Evolutionary conservation across 2,113 vertebrate species (phyloP).

Genomic region (Hemichromis elongatus): DNA sequence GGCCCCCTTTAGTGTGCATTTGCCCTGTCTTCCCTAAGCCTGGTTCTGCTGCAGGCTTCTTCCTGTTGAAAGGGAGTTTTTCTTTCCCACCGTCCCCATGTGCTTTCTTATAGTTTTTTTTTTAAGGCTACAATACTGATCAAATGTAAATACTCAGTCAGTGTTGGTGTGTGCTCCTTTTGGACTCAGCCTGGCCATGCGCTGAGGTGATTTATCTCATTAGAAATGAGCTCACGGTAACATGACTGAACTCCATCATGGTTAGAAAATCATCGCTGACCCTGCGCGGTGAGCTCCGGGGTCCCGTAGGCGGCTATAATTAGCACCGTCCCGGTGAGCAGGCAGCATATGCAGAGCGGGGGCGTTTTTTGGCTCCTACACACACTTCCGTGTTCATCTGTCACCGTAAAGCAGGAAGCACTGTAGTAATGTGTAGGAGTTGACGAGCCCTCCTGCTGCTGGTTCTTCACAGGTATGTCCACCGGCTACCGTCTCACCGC

Average conservation of each 20-base stretch:
- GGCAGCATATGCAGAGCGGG: background rate
- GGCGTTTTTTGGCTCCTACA: background rate
- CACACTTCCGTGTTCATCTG: conserved; percentile 56
- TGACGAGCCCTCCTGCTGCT: background rate
- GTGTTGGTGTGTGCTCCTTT: background rate
- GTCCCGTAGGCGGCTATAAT: background rate
- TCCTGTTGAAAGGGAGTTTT: accelerated
- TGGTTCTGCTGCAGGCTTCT: background rate
- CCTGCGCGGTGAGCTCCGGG: background rate
- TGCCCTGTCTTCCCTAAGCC: background rate
- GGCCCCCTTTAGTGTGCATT: background rate
- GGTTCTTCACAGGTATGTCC: conserved; percentile 50
- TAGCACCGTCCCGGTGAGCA: background rate
- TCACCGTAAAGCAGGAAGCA: conserved; percentile 58
- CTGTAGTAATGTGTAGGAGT: conserved; percentile 21
- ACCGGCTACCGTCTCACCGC: background rate
- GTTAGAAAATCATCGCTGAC: background rate
- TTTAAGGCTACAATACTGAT: background rate
- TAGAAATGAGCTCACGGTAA: background rate
- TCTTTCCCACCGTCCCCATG: background rate
- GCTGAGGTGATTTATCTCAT: background rate
- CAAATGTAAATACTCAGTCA: background rate
- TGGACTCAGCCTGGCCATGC: background rate
- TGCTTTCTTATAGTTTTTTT: background rate
- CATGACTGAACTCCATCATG: background rate